Base-by-base conservation (phyloP, 2,888 invertebrate genomes). In the Didymodactylos carnosus region DNA sequence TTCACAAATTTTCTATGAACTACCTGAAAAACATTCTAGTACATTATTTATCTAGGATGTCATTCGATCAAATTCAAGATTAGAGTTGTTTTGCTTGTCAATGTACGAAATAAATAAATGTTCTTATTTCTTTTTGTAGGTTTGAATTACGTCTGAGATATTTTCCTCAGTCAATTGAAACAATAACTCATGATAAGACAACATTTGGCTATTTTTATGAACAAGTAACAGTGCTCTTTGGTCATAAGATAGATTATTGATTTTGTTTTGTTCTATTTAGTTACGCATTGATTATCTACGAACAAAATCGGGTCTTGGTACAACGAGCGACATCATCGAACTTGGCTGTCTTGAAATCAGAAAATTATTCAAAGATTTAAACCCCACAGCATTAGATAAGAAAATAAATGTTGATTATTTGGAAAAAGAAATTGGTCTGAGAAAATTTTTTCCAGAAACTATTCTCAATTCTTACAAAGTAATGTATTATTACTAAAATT, bases 201-300 rank as follows among this genome's bases (percentile, higher is more conserved):
- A 95, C 94, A 76, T 95, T 95, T 85, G 90, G 90, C 82, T 95
- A 91, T 85, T 92, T 92, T 82, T 95, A 94, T 83, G 94, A 97
- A 83, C 97, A 97, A 89, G 43, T 51, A 49, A 40, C 51, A n/a
- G 13, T 11, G n/a, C 29, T 29, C 29, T 5, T 69, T n/a, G 25
- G n/a, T 10, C 25, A 39, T 27, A 19, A 27, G 8, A 10, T n/a
- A 14, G 5, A 5, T 39, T 70, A 10, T 70, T 2, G 23, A 10
- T 72, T 49, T 76, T 70, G 84, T 72, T 77, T 76, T 71, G 76
- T 75, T n/a, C 72, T 73, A 77, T 86, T 0, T 84, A 93, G 92
- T 90, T 94, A 77, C 88, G 91, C 83, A 91, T 90, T 83, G 95
- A 95, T 87, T 97, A 95, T 86, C 88, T 94, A 84, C 88, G 78